These are phyloP conservation scores for Scaptomyza parva DNA, from an alignment of 2,888 invertebrate genomes.

Conservation along the genomic window DNA sequence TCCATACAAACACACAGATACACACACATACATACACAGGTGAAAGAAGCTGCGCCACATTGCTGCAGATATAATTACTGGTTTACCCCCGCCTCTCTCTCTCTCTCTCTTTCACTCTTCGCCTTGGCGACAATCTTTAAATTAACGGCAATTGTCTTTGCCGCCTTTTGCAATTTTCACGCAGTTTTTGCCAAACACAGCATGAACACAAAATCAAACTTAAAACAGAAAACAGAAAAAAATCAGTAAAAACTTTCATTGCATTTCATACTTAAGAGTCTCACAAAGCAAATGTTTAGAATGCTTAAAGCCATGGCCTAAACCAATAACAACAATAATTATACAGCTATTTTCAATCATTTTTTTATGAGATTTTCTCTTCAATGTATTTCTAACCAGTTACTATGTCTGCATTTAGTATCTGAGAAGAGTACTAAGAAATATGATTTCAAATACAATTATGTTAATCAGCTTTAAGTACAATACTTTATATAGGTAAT, in stretches of 20 bases:
- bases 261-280: constrained; percentile 31
- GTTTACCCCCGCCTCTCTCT: constrained; percentile 54
- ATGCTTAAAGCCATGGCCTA: constrained; percentile 44
- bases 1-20: constrained; percentile 61
- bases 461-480: background rate
- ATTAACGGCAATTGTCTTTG: constrained; percentile 78
- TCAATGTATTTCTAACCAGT: constrained; percentile 4
- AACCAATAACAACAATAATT: constrained; percentile 40
- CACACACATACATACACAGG: constrained; percentile 27
- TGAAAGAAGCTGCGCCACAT: constrained; percentile 77
- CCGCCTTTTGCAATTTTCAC: constrained; percentile 77
- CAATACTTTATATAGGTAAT: no score
- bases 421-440: background rate
- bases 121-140: constrained; percentile 77
- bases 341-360: constrained; percentile 47
- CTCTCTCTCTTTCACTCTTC: background rate
- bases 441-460: no score
- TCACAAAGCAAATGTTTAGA: constrained; percentile 40
- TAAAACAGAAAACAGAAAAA: no score
- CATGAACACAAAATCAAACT: constrained; percentile 47
- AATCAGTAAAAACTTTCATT: constrained; percentile 74
- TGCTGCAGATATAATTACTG: constrained; percentile 70
- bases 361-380: constrained; percentile 28
- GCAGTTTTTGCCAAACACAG: constrained; percentile 70
- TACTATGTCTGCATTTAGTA: constrained; percentile 10